Evolutionary conservation across 2,113 vertebrate species (phyloP).

Genomic region (Esox niger): DNA sequence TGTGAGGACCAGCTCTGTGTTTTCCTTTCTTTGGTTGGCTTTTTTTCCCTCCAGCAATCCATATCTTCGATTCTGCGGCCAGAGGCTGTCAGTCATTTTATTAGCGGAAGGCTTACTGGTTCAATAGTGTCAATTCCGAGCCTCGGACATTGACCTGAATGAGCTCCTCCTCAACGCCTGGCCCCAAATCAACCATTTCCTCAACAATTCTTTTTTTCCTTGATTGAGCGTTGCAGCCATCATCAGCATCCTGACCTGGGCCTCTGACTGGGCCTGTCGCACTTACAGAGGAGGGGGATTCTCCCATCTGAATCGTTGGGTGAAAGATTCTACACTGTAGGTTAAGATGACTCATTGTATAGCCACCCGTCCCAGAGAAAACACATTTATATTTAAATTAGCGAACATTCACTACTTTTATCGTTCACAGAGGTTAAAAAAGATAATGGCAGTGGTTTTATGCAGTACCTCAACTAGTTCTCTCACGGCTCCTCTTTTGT

Average conservation of each 20-base stretch:
- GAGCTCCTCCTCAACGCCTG: slow-evolving; percentile 52
- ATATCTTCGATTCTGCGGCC: slow-evolving; percentile 70
- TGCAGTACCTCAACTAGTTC: not conserved
- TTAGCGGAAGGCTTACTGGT: slow-evolving; percentile 66
- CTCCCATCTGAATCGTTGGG: slow-evolving; percentile 29
- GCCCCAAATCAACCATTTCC: slow-evolving; percentile 44
- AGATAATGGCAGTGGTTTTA: not conserved
- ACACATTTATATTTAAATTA: not conserved
- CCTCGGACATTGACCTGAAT: slow-evolving; percentile 63
- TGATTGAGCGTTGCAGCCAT: slow-evolving; percentile 10
- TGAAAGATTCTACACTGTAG: not conserved
- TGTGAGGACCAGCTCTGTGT: slow-evolving; percentile 45
- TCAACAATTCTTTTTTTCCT: slow-evolving; percentile 18
- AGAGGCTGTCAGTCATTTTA: slow-evolving; percentile 73
- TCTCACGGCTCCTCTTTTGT: not conserved
- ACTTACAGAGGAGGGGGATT: not conserved
- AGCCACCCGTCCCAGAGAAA: slow-evolving; percentile 19
- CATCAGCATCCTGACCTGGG: not conserved
- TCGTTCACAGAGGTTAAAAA: not conserved
- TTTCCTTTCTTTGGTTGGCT: slow-evolving; percentile 46
- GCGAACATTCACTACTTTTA: too few relatives aligned
- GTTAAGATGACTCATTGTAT: slow-evolving; percentile 14
- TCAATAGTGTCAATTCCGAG: slow-evolving; percentile 70
- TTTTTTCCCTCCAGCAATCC: slow-evolving; percentile 58
- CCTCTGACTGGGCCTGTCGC: slow-evolving; percentile 19